Base-by-base conservation (phyloP, 2,888 invertebrate species). In the Sarcophaga variegata region DNA sequence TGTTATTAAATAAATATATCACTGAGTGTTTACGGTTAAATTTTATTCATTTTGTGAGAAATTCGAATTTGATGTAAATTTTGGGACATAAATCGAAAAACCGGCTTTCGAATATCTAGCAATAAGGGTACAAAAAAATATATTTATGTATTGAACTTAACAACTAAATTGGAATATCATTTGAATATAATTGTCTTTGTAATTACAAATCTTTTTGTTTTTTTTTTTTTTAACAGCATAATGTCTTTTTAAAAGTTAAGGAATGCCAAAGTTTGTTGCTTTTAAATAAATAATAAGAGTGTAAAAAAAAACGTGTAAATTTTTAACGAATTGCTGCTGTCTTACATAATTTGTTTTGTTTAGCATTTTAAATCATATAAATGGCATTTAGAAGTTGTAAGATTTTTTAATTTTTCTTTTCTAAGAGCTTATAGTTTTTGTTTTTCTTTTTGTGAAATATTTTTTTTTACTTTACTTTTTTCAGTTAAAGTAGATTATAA, bases 321-420 rank as follows among this genome's bases (percentile, higher is more conserved):
- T 49, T 83, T 83, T 87, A 87, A 87, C 87, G 84, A 87, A 76
- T 87, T 87, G 87, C 84, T 76, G 63, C 82, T 87, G 87, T 84
- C 77, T 63, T 76, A 79, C 63, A 63, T 67, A 74, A 70, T 37
- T 37, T 37, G 8, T 8, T 37, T 37, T 37, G 37, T 37, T 37
- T 37, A 37, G 37, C 37, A 37, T 37, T 8, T 37, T 37, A 70
- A 70, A 87, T 76, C 81, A 87, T 87, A 80, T 87, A 80, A 70
- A 10, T 49, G 22, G 20, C 60, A 14, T 62, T 72, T 85, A 12
- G 17, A 72, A 45, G 4, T 54, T 80, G 8, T 74, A 74, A 74
- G 8, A 62, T 27, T 45, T 67, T 62, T 45, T 22, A 59, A 8
- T 72, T 81, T 72, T 81, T 77, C 14, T 74, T 75, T 69, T 82